Base-by-base conservation (phyloP, 2,888 invertebrate genomes). In the Chorisops tibialis region DNA sequence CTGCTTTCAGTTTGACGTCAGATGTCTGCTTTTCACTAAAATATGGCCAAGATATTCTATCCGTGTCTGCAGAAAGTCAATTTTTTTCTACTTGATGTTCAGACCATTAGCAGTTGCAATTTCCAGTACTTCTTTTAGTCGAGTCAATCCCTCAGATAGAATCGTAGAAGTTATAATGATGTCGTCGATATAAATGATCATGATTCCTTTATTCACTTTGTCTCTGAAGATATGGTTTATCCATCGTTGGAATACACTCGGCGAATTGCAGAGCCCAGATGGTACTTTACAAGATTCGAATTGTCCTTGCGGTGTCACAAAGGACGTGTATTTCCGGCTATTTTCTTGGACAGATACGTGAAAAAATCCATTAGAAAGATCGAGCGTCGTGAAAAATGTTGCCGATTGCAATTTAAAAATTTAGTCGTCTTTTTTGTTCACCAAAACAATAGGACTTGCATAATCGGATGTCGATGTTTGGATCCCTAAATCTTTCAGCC, bases 191-290 rank as follows among this genome's bases (percentile, higher is more conserved):
- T 70, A 70, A 9, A 68, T 56, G 1, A 70, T 45, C 0, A 66
- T 61, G 2, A 56, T 61, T 2, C 65, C 59, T 24, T 62, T 37
- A 11, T 54, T 59, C 1, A 49, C 14, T 50, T 60, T 19, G 9
- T 51, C 41, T 16, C 61, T 62, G 16, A 70, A 54, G 7, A 67
- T 51, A 22, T 65, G 62, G 48, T 67, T 67, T 9, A 70, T 59
- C 21, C 61, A 60, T 9, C 65, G 59, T 37, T 69, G 68, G 56
- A 70, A 71, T 0, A 68, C 65, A 1, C 65, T 45, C 11, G 69
- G 68, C 0, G 68, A 69, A 47, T 71, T 71, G 18, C 64, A 64
- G 4, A 75, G 56, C 3, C 76, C 77, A 68, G 77, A 78, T 0
- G 76, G 75, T 41, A 69, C 37, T 14, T 65, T 41, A 0, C 43